Evolutionary conservation across 2,888 invertebrate species (phyloP).

Genomic region (Carterocephalus palaemon): DNA sequence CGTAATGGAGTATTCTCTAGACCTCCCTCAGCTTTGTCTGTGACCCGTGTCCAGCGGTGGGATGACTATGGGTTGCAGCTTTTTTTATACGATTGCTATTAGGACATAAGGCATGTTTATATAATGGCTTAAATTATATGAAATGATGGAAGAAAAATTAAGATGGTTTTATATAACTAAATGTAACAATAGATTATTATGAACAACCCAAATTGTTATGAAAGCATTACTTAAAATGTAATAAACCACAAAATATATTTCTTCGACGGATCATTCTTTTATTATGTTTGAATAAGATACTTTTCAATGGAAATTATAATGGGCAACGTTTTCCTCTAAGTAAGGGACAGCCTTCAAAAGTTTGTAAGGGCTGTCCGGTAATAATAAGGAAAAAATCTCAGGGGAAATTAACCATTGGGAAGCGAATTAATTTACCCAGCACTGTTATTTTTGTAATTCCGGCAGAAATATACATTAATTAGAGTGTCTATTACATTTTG

Average conservation of each 20-base stretch:
- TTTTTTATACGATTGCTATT: no score
- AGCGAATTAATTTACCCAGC: slow-evolving; percentile 64
- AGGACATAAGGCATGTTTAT: no score
- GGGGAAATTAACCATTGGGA: slow-evolving; percentile 69
- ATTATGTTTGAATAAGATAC: slow-evolving; percentile 22
- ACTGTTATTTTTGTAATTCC: slow-evolving; percentile 54
- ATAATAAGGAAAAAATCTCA: slow-evolving; percentile 55
- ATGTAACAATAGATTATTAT: neutral
- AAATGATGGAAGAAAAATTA: no score
- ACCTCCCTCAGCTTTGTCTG: no score
- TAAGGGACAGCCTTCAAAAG: slow-evolving; percentile 16
- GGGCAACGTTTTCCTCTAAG: slow-evolving; percentile 19
- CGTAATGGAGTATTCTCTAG: no score
- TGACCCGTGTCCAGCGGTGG: no score
- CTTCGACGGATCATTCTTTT: slow-evolving; percentile 6
- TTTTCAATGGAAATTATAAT: slow-evolving; percentile 21
- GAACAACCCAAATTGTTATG: neutral
- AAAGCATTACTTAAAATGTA: neutral
- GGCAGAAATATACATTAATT: slow-evolving; percentile 27
- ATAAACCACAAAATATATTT: slow-evolving; percentile 2
- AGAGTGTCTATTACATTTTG: no score
- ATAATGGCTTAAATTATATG: no score
- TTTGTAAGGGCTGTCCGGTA: slow-evolving; percentile 29
- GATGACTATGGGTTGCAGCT: no score
- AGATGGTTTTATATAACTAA: no score